A percentile compares a stretch with the other conserved stretches of the same genome.
Evolutionary conservation across 2,113 vertebrate genomes (phyloP).

Genomic region (Chaetura pelagica): DNA sequence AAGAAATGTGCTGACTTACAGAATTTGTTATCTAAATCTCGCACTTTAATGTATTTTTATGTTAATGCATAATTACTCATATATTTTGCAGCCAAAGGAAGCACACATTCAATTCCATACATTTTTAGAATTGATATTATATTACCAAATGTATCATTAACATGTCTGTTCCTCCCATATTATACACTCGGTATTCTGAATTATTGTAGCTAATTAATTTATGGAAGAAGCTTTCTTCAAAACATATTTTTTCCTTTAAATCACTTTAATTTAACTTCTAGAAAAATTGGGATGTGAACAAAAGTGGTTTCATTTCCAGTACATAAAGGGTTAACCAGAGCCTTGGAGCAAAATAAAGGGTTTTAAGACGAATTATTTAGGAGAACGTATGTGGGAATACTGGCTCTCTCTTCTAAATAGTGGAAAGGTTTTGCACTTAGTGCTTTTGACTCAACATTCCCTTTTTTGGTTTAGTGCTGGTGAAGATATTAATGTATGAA

Average conservation of each 20-base stretch:
- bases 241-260: neutral
- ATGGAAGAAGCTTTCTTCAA: neutral
- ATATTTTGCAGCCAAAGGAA: neutral
- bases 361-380: neutral
- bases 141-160: neutral
- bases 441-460: neutral
- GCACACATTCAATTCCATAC: neutral
- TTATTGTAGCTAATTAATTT: neutral
- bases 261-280: neutral
- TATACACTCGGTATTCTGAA: neutral
- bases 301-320: neutral
- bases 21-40: neutral
- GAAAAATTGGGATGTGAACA: fast-evolving
- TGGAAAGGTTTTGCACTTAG: neutral
- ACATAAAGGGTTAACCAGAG: neutral
- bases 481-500: neutral
- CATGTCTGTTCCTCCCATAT: neutral
- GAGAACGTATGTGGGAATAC: neutral
- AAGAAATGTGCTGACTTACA: neutral
- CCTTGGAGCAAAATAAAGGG: neutral
- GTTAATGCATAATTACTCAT: neutral
- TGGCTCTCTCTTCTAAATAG: neutral
- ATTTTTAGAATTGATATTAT: neutral
- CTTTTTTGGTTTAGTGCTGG: neutral
- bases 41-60: neutral